A percentile compares a stretch with the other conserved stretches of the same genome.
phyloP scores from a whole-genome alignment of 2,113 vertebrate genomes.

The Mustela lutreola region DNA sequence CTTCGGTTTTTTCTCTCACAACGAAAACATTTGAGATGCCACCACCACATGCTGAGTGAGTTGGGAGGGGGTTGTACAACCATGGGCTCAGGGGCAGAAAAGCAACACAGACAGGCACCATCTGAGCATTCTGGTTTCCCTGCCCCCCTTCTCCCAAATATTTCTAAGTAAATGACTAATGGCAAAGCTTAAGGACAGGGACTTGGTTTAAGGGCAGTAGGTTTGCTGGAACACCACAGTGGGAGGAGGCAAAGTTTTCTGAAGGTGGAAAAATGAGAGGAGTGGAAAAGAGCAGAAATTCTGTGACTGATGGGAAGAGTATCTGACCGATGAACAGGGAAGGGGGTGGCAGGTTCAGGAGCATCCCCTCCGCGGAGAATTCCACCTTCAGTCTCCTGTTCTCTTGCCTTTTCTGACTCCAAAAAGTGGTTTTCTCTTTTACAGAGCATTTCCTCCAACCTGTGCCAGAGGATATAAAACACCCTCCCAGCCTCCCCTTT shows the following conservation, averaged over 20 bases:
- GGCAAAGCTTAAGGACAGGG: background rate
- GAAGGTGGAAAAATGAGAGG: background rate
- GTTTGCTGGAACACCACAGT: background rate
- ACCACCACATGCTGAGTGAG: rapidly evolving
- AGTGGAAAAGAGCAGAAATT: background rate
- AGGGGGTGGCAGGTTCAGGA: too few species aligned
- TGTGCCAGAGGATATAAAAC: conserved; percentile 22
- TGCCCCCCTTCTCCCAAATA: background rate
- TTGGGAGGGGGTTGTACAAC: too few species aligned
- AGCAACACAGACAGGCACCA: too few species aligned
- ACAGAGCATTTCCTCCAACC: background rate
- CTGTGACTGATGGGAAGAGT: background rate
- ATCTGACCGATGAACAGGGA: background rate
- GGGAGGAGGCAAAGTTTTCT: background rate
- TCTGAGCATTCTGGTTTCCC: background rate
- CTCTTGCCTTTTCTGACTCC: background rate
- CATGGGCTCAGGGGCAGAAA: background rate
- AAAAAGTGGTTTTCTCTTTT: background rate
- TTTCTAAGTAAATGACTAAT: background rate
- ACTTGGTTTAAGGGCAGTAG: background rate
- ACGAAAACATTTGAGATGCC: background rate
- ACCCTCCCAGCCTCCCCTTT: background rate
- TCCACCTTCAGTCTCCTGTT: background rate
- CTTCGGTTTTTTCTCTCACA: background rate
- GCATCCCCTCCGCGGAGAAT: background rate